Evolutionary conservation across 2,797 vertebrate genomes (phyloP).

Genomic region (Alfaro cultratus): DNA sequence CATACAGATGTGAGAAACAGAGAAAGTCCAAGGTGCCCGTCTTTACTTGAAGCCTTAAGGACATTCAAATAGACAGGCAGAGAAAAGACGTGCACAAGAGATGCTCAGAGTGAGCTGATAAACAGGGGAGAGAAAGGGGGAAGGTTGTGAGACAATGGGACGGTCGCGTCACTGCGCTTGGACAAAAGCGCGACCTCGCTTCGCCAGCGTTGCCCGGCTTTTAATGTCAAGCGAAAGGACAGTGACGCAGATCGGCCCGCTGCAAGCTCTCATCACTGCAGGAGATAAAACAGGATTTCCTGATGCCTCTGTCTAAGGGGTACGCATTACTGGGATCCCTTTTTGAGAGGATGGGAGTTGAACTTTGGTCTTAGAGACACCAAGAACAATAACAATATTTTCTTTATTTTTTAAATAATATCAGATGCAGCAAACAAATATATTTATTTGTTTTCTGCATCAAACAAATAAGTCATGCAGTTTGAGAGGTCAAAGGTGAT

Average conservation of each 20-base stretch:
- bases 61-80: constrained; percentile 22
- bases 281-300: constrained; percentile 33
- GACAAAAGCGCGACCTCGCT: constrained; percentile 50
- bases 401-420: no score
- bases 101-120: constrained; percentile 28
- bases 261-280: constrained; percentile 31
- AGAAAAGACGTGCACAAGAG: constrained; percentile 22
- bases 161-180: constrained; percentile 17
- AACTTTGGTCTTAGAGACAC: constrained; percentile 31
- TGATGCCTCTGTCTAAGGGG: not conserved
- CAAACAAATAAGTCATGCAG: no score
- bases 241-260: constrained; percentile 35
- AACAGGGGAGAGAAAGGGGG: not conserved
- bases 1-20: constrained; percentile 13
- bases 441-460: no score
- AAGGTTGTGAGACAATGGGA: constrained; percentile 16
- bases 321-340: constrained; percentile 4
- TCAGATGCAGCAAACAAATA: no score
- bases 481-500: constrained; percentile 54
- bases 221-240: constrained; percentile 65
- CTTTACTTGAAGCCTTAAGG: not conserved
- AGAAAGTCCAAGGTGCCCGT: not conserved
- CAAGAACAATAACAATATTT: no score
- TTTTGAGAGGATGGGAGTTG: not conserved
- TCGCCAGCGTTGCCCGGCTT: constrained; percentile 20